phyloP scores from a whole-genome alignment of 2,888 invertebrate genomes.

The Lomographa bimaculata region DNA sequence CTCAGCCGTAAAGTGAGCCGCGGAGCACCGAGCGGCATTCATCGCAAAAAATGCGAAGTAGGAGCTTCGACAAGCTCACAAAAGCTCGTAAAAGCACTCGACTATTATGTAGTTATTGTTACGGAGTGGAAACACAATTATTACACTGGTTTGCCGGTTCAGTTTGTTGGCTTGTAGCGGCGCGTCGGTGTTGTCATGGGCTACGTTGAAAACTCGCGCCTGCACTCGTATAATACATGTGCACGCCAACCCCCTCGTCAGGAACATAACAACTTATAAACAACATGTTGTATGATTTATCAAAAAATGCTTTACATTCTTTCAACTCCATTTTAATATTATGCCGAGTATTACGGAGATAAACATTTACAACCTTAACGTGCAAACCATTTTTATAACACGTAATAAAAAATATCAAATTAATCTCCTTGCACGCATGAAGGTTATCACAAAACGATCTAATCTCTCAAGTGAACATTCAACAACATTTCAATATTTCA shows the following conservation, averaged over 20 bases:
- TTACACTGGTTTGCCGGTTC: conserved; percentile 72
- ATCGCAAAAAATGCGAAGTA: conserved; percentile 77
- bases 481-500: conserved; percentile 50
- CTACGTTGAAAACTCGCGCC: conserved; percentile 11
- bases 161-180: conserved; percentile 71
- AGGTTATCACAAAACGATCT: conserved; percentile 13
- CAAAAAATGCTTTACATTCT: conserved; percentile 9
- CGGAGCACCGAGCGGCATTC: conserved; percentile 59
- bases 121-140: conserved; percentile 83
- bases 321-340: too few relatives aligned
- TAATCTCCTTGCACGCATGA: neutral
- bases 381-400: neutral
- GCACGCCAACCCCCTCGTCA: conserved; percentile 14
- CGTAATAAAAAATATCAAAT: neutral
- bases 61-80: conserved; percentile 80
- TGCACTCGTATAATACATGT: conserved; percentile 23
- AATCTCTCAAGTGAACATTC: conserved; percentile 40
- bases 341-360: too few relatives aligned
- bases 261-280: too few relatives aligned
- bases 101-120: conserved; percentile 84
- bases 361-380: too few relatives aligned
- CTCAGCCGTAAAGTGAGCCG: conserved; percentile 60
- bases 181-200: conserved; percentile 45
- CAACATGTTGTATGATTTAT: too few relatives aligned
- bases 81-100: conserved; percentile 83